Evolutionary conservation across 1,140 invertebrate genomes (phyloP).

Genomic region (Drosophila serrata): DNA sequence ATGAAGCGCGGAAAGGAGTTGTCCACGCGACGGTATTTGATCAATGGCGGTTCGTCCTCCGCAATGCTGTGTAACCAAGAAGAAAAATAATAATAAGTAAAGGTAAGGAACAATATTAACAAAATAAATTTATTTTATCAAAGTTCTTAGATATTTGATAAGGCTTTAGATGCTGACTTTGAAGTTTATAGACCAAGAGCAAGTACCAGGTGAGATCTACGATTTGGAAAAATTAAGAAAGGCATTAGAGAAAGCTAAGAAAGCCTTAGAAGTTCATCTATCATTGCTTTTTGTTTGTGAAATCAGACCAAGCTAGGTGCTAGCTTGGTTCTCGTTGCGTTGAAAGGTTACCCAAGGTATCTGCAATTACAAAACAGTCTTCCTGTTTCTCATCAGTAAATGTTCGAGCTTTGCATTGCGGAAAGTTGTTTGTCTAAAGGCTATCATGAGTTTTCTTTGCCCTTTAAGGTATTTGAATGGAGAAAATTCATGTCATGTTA

Average conservation of each 20-base stretch:
- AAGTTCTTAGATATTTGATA: not conserved
- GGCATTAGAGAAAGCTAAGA: not conserved
- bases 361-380: too few relatives aligned
- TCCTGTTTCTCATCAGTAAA: too few relatives aligned
- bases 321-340: too few relatives aligned
- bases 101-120: not conserved
- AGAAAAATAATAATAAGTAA: not conserved
- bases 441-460: too few relatives aligned
- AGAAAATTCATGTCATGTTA: too few relatives aligned
- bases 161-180: too few relatives aligned
- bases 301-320: too few relatives aligned
- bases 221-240: not conserved
- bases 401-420: too few relatives aligned
- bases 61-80: not conserved
- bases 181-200: not conserved
- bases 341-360: too few relatives aligned
- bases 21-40: constrained; percentile 79
- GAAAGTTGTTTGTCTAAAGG: too few relatives aligned
- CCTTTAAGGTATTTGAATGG: too few relatives aligned
- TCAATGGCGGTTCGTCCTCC: constrained; percentile 2
- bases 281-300: not conserved
- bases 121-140: not conserved
- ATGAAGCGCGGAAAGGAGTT: constrained; percentile 78
- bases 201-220: not conserved
- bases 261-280: not conserved